These are phyloP conservation scores for Falco punctatus DNA, from an alignment of 2,113 vertebrate genomes.

Conservation along the genomic window DNA sequence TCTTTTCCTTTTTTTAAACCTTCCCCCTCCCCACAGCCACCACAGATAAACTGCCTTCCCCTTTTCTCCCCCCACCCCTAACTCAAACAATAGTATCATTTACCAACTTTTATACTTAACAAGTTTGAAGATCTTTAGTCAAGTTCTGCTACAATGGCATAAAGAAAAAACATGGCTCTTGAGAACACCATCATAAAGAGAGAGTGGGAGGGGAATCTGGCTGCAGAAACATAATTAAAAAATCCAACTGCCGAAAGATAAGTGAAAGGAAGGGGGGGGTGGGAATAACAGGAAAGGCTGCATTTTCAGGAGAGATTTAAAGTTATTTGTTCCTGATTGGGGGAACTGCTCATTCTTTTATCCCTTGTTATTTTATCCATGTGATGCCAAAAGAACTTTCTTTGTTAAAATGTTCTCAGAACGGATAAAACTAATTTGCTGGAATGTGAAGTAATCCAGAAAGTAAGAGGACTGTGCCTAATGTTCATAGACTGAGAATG, in stretches of 20 bases:
- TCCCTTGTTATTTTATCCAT: constrained; percentile 74
- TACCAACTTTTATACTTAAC: constrained; percentile 81
- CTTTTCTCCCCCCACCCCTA: background rate
- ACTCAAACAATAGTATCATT: constrained; percentile 80
- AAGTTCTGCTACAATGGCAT: constrained; percentile 72
- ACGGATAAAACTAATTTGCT: constrained; percentile 80
- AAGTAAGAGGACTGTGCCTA: constrained; percentile 74
- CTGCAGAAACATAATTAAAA: constrained; percentile 66
- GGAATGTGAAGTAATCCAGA: constrained; percentile 81
- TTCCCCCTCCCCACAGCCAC: constrained; percentile 8
- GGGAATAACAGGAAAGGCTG: constrained; percentile 67
- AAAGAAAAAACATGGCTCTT: constrained; percentile 63
- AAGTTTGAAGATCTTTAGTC: constrained; percentile 78
- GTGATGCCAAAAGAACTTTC: constrained; percentile 75
- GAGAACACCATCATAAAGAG: constrained; percentile 40
- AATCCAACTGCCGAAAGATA: constrained; percentile 65
- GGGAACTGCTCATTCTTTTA: constrained; percentile 67
- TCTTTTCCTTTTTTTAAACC: background rate
- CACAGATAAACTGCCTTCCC: constrained; percentile 72
- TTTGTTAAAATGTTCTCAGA: constrained; percentile 78
- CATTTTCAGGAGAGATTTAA: constrained; percentile 70
- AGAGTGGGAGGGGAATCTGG: constrained; percentile 24
- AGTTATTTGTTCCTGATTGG: constrained; percentile 78
- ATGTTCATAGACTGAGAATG: constrained; percentile 69
- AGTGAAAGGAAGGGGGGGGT: constrained; percentile 44